Evolutionary conservation across 2,888 invertebrate genomes (phyloP), one percentile per base, ranked within the genome.

Genomic region (Andricus quercusramuli): DNA sequence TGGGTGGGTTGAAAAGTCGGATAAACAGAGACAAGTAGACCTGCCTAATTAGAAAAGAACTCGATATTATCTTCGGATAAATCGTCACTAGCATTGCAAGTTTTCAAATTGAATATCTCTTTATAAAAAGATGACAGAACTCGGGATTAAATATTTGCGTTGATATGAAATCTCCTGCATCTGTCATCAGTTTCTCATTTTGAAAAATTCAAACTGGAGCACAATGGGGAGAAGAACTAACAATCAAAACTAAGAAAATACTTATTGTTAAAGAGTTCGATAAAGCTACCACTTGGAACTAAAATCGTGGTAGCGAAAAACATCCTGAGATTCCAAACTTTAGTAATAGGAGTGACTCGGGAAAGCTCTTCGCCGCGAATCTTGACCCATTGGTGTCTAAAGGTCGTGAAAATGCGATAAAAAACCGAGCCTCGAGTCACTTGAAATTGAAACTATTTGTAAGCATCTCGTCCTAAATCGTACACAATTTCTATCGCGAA

Each of bases 311-410:
- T 81, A 84, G 82, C 80, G 65, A 83, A 81, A 80, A 81, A 77
- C 82, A 83, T 86, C 86, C 85, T 84, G 86, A 86, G 86, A 86
- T 86, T 86, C 85, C 83, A 82, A 85, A 84, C 78, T 76, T 82
- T 82, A 80, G 70, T 64, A 44, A 80, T 67, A 65, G 78, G 76
- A 83, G 81, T 41, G 77, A 79, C 81, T 65, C 82, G 65, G 59
- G n/a, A 80, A 51, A 64, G 22, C 8, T 22, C 17, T 62, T 62
- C 17, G 15, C 15, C n/a, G n/a, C 56, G 9, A 20, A 67, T 32
- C n/a, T 22, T 47, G n/a, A n/a, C n/a, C 17, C 5, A 9, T 79
- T 51, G 62, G 15, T 51, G 62, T 15, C 32, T n/a, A 29, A 59
- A 15, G 6, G 13, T 68, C 77, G 9, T 64, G n/a, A 22, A 67